Evolutionary conservation across 1,140 invertebrate genomes (phyloP).

Genomic region (Globodera rostochiensis): DNA sequence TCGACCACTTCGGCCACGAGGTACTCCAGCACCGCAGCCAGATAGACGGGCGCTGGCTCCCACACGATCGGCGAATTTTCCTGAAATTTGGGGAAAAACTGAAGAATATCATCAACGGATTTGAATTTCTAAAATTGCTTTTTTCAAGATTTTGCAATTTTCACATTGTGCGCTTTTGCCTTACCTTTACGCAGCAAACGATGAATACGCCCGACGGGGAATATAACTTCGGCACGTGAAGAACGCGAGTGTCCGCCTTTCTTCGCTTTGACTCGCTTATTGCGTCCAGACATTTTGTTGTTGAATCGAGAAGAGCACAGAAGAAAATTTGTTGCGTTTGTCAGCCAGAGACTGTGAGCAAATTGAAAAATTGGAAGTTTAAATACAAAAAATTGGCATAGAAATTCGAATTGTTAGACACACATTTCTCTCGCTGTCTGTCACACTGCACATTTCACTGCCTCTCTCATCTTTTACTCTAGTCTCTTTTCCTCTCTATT

Average conservation of each 20-base stretch:
- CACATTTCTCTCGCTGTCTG: no score
- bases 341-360: no score
- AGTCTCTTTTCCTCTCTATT: no score
- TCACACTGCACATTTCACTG: no score
- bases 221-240: slow-evolving; percentile 74
- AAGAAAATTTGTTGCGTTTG: no score
- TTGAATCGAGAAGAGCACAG: no score
- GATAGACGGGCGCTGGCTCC: slow-evolving; percentile 76
- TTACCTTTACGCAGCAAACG: slow-evolving; percentile 75
- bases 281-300: slow-evolving; percentile 52
- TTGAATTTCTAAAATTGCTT: slow-evolving; percentile 6
- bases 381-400: no score
- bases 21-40: slow-evolving; percentile 73
- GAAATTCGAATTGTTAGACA: no score
- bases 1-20: slow-evolving; percentile 77
- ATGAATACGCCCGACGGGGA: slow-evolving; percentile 76
- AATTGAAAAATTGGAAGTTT: no score
- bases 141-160: slow-evolving; percentile 74
- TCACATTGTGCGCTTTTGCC: no score
- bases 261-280: slow-evolving; percentile 55
- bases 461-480: no score
- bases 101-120: neutral
- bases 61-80: slow-evolving; percentile 75
- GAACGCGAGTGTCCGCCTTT: slow-evolving; percentile 71
- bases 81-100: slow-evolving; percentile 53